Base-by-base conservation (phyloP, 30 jellyfish, hydroid and myxozoan species). In the Catostylus mosaicus region DNA sequence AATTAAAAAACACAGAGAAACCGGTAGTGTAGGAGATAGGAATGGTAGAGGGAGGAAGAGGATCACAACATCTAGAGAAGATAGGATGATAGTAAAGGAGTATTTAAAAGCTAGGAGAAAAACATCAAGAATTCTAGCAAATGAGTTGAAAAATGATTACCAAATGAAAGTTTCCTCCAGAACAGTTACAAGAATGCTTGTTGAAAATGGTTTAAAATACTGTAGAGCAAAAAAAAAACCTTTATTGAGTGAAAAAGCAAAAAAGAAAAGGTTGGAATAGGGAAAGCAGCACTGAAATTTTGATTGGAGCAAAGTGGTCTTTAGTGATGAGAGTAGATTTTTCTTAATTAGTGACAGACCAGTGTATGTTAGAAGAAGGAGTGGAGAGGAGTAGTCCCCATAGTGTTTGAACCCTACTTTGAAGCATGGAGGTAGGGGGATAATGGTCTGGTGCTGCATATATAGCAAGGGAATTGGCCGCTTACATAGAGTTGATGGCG, bases 391-490 rank as follows among this genome's bases (percentile, higher is more conserved):
- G 64, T 77, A 52, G 14, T 56, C 30, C 16, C 78, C 54, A 52
- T 45, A 77, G 52, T 78, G 89, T 54, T 26, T 62, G 67, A 67
- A 45, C 40, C 9, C 89, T 18, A 78, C 84, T 47, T 46, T 65
- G 57, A 80, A 80, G 76, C 91, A 80, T 50, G 91, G 91, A 16
- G 90, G 71, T 36, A 87, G n/a, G 90, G n/a, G 69, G 83, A 67
- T 78, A 12, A 77, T 77, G 88, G 84, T 50, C 64, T 65, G 78
- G 66, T 86, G 50, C 67, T 57, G 68, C 43, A n/a, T 45, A 10
- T 20, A 83, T 3, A 40, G 51, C 48, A 73, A 73, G 20, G 73
- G 73, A 1, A 76, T 20, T 43, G 84, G 84, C 73, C 48, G 72
- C 23, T 20, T 73, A 26, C n/a, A 73, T 63, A 73, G 31, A 75